Percentiles rank a stretch among this genome's conserved stretches.
These are phyloP conservation scores for Baronia brevicornis DNA, from an alignment of 2,888 invertebrate species.

Conservation along the genomic window DNA sequence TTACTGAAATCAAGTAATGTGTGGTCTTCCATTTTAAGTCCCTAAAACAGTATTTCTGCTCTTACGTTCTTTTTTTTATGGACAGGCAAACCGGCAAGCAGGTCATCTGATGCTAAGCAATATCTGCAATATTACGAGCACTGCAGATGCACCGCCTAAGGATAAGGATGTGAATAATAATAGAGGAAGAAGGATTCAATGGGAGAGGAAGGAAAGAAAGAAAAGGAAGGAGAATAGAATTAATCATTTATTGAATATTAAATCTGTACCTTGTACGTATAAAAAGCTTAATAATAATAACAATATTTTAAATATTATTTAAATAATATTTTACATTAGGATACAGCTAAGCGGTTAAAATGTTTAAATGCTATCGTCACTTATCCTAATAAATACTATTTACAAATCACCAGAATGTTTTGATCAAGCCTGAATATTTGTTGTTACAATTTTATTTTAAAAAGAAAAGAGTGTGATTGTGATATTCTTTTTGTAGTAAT, in stretches of 20 bases:
- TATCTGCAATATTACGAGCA: too few relatives aligned
- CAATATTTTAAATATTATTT: conserved; percentile 69
- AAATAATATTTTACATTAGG: conserved; percentile 74
- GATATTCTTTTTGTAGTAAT: too few relatives aligned
- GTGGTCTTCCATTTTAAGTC: too few relatives aligned
- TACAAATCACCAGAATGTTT: conserved; percentile 71
- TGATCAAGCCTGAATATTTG: conserved; percentile 10
- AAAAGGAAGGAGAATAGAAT: conserved; percentile 22
- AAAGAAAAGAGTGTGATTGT: conserved; percentile 13
- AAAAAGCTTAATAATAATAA: conserved; percentile 46
- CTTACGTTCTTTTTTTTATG: too few relatives aligned
- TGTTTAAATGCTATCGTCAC: conserved; percentile 65
- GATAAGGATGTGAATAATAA: too few relatives aligned
- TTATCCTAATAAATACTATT: conserved; percentile 73
- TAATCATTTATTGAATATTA: conserved; percentile 20
- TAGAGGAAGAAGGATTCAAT: too few relatives aligned
- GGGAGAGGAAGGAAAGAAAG: conserved; percentile 3
- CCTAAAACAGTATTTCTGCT: too few relatives aligned
- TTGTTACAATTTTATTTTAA: conserved; percentile 15
- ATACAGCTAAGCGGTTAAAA: conserved; percentile 66
- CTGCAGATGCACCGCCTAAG: too few relatives aligned
- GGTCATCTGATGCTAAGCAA: too few relatives aligned
- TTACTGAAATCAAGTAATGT: too few relatives aligned
- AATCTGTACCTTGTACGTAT: conserved; percentile 55
- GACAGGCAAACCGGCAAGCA: too few relatives aligned